Base-by-base conservation (phyloP, 2,888 invertebrate genomes). In the Agrotis segetum region DNA sequence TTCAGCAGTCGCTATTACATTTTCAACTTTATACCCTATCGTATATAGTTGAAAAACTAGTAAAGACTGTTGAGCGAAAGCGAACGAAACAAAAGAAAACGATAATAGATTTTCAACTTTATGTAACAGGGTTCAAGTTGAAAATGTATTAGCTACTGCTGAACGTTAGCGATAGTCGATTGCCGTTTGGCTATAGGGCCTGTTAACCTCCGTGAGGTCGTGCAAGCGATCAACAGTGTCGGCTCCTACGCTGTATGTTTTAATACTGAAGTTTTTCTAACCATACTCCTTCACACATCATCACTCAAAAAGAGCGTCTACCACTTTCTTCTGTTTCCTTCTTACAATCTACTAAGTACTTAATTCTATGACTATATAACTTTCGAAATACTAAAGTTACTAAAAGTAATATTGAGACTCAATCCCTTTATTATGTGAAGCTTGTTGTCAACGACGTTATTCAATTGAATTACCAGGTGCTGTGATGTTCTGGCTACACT, bases 281-380 rank as follows among this genome's bases (percentile, higher is more conserved):
- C 24, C 65, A 56, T 53, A 67, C 67, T 62, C 56, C 49, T 29
- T 40, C 59, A 50, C 44, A 29, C 52, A 44, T 53, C 52, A 75
- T 69, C 79, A 85, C 88, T 86, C 90, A 89, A 90, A 89, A 89
- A 88, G 88, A 88, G 89, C 89, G 75, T 74, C 85, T 88, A 87
- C 77, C 77, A 13, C 49, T 62, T 63, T 44, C 40, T 17, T 40
- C 64, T 59, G 46, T 68, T 58, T 21, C 50, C 46, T 34, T 46
- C 85, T 72, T 84, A 82, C 77, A 72, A 71, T 75, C 69, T 81
- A 81, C 67, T 85, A 86, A 85, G 72, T 86, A 84, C 90, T 88
- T 91, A 91, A 82, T 58, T 63, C 87, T 91, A 92, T 90, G 91
- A 92, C 91, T 92, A 89, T 83, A 85, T 84, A 86, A 88, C 77